A percentile compares a stretch with the other conserved stretches of the same genome.
phyloP scores from a whole-genome alignment of 2,113 vertebrate species.

The Nothocercus julius region DNA sequence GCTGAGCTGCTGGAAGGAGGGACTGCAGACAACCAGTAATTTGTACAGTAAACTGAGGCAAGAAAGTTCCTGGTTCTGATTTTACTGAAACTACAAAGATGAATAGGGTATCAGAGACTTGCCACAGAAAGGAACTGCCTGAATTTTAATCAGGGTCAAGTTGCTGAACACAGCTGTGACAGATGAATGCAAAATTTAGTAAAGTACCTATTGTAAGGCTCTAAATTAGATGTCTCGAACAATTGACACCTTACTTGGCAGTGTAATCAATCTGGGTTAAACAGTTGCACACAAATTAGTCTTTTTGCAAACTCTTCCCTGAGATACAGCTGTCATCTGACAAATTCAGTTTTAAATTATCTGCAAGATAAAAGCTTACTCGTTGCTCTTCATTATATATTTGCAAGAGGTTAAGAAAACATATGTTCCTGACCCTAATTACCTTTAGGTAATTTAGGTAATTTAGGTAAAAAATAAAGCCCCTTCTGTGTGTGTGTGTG shows the following conservation, averaged over 20 bases:
- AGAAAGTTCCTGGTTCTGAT: not conserved
- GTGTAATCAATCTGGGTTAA: conserved; percentile 36
- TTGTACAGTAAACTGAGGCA: not conserved
- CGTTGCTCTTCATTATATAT: not conserved
- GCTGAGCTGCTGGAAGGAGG: not conserved
- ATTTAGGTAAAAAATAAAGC: no score
- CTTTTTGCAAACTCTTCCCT: not conserved
- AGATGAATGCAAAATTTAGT: conserved; percentile 42
- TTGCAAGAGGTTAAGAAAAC: conserved; percentile 8
- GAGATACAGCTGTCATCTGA: not conserved
- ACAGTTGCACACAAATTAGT: conserved; percentile 13
- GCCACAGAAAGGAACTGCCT: not conserved
- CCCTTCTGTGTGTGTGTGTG: no score
- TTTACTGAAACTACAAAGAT: conserved; percentile 22
- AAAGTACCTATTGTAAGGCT: conserved; percentile 21
- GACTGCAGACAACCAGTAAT: not conserved
- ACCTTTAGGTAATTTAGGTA: no score
- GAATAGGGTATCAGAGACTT: conserved; percentile 25
- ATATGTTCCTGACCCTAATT: not conserved
- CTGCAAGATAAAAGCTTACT: not conserved
- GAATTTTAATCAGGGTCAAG: conserved; percentile 49
- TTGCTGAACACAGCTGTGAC: conserved; percentile 29
- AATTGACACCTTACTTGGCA: not conserved
- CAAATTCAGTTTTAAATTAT: not conserved
- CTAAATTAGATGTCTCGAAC: conserved; percentile 33